Evolutionary conservation across 2,113 vertebrate genomes (phyloP), one percentile per base, ranked within the genome.

Genomic region (Sciurus niger): DNA sequence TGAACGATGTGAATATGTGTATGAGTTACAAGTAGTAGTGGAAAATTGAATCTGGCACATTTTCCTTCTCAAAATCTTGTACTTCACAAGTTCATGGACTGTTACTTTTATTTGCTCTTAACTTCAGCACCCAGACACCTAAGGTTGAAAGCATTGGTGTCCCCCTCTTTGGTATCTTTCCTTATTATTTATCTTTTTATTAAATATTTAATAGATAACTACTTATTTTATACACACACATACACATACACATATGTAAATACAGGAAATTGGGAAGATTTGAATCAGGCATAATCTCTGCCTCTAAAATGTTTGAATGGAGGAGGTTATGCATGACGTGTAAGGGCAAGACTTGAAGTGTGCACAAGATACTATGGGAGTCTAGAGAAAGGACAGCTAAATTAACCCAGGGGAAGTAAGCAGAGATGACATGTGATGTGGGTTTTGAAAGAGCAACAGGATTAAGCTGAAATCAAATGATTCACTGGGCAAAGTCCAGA

Each of bases 391-490:
- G 34, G 18, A n/a, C 34, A 30, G 5, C 5, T 77, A n/a, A 30
- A 48, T 84, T 60, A 63, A 28, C 77, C 40, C 43, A n/a, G 24
- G 25, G 20, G 10, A 46, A 22, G 16, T 68, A 40, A 94, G 63
- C 74, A 43, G 8, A 87, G 79, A 82, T 8, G 37, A 68, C 30
- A 87, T 46, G 43, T 67, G 70, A 83, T 22, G 37, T 43, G 25
- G 46, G 10, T 79, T 89, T 78, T 92, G 48, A 90, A 95, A 46
- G 34, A 58, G 60, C 32, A 72, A 68, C 14, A 10, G 6, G 58
- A 92, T 84, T 93, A 79, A 95, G 48, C 22, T 84, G 85, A 92
- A 88, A 73, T 91, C 55, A 79, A 74, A 73, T 30, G 43, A 83
- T 65, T 94, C 48, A 30, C 20, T 67, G 53, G 51, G n/a, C 51